Percentiles rank a stretch among this genome's conserved stretches.
Conservation (phyloP, 2,888 invertebrate species). For the Agapetus fuscipes region DNA sequence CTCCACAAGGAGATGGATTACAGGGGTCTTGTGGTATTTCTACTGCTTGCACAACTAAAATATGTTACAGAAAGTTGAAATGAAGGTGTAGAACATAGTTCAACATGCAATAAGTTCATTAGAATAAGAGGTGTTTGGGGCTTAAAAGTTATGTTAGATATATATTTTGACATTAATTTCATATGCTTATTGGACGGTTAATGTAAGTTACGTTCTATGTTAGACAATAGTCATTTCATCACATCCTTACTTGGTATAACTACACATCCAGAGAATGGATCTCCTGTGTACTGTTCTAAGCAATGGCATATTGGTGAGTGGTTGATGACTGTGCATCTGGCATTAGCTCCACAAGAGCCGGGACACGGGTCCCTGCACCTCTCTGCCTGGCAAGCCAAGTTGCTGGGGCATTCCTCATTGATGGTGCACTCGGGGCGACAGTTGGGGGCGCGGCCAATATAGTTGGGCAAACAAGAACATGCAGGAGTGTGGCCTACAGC, state of each 20-base stretch:
- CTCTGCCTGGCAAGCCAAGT: constrained; percentile 73
- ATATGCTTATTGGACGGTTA: too few species aligned
- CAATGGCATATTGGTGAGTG: constrained; percentile 81
- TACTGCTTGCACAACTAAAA: constrained; percentile 47
- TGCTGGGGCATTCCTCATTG: constrained; percentile 75
- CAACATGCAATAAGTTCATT: too few species aligned
- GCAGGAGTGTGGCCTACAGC: constrained; percentile 65
- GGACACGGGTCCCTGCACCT: constrained; percentile 76
- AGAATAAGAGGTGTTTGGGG: too few species aligned
- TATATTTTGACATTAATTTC: too few species aligned
- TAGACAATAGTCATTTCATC: too few species aligned
- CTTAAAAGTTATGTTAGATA: too few species aligned
- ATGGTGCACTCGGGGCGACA: constrained; percentile 80
- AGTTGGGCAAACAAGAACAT: constrained; percentile 70
- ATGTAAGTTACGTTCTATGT: too few species aligned
- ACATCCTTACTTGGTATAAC: constrained; percentile 28
- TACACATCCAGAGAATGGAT: constrained; percentile 72
- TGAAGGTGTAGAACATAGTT: too few species aligned
- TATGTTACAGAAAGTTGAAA: constrained; percentile 15
- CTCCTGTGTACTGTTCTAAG: constrained; percentile 67
- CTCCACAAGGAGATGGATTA: constrained; percentile 79
- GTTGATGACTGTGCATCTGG: constrained; percentile 70
- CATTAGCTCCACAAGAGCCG: constrained; percentile 72
- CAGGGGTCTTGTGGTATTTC: constrained; percentile 65
- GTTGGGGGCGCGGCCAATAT: constrained; percentile 74